Evolutionary conservation across 1,140 invertebrate species (phyloP).

Genomic region (Drosophila ohnishii): DNA sequence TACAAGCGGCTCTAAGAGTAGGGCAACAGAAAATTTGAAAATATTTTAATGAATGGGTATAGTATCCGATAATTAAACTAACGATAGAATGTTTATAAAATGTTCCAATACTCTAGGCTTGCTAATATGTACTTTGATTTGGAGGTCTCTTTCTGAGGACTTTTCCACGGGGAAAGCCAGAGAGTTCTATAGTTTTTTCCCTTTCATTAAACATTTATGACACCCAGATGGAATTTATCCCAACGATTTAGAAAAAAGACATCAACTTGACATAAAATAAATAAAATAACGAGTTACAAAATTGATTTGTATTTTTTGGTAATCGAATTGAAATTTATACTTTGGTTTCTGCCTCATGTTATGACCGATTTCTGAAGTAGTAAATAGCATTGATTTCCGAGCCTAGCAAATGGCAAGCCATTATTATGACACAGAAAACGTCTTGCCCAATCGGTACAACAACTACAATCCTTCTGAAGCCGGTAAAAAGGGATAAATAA

Average conservation of each 20-base stretch:
- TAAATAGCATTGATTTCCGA: slow-evolving; percentile 1
- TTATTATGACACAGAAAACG: slow-evolving; percentile 19
- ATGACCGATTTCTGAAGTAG: slow-evolving; percentile 8
- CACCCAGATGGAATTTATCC: no score
- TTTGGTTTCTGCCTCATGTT: background rate
- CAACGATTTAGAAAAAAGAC: background rate
- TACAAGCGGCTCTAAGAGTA: background rate
- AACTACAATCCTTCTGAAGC: slow-evolving; percentile 37
- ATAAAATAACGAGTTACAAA: slow-evolving; percentile 10
- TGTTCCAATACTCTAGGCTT: no score
- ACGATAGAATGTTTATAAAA: no score
- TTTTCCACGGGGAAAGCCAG: background rate
- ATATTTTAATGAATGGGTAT: no score
- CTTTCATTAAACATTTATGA: no score
- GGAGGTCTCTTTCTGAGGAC: background rate
- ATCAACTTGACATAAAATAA: background rate
- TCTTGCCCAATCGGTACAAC: background rate
- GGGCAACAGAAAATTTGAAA: background rate
- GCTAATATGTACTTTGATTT: no score
- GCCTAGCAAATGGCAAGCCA: slow-evolving; percentile 9
- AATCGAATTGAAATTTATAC: slow-evolving; percentile 2
- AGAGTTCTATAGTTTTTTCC: background rate
- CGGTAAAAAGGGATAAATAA: slow-evolving; percentile 15
- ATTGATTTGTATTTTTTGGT: slow-evolving; percentile 45
- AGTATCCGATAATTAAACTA: no score